A percentile compares a stretch with the other conserved stretches of the same genome.
Conservation (phyloP, 2,888 invertebrate species). For the Nezara viridula region DNA sequence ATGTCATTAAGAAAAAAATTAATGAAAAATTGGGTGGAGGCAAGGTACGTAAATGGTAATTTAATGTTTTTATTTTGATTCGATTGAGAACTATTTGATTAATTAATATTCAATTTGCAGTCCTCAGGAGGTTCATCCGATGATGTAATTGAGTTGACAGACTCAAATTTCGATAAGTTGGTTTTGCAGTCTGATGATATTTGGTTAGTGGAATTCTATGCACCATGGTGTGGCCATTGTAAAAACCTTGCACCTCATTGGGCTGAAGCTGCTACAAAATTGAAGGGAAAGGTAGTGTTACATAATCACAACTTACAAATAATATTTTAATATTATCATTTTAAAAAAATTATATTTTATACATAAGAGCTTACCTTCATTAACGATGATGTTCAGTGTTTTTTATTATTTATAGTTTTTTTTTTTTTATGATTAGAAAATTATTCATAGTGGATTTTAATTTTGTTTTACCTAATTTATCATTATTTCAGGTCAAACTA, state of each 20-base stretch:
- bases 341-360: background rate
- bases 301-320: background rate
- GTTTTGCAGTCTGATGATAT: slow-evolving; percentile 94
- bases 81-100: background rate
- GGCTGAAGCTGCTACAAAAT: slow-evolving; percentile 92
- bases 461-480: background rate
- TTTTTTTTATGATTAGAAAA: too few relatives aligned
- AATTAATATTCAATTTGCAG: slow-evolving; percentile 50
- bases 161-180: slow-evolving; percentile 92
- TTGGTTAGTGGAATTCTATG: slow-evolving; percentile 98
- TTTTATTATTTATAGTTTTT: too few relatives aligned
- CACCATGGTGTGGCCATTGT: slow-evolving; percentile 97
- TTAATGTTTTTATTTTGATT: background rate
- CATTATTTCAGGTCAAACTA: slow-evolving; percentile 77
- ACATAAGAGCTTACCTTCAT: too few relatives aligned
- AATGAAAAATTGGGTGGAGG: slow-evolving; percentile 75
- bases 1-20: slow-evolving; percentile 82
- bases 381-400: too few relatives aligned
- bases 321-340: background rate
- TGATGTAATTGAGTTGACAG: slow-evolving; percentile 93
- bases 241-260: slow-evolving; percentile 97
- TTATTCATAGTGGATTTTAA: too few relatives aligned
- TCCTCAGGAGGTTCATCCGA: slow-evolving; percentile 66
- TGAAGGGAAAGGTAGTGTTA: slow-evolving; percentile 83
- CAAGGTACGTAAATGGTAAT: slow-evolving; percentile 45